Evolutionary conservation across 2,888 invertebrate genomes (phyloP), one percentile per base, ranked within the genome.

Genomic region (Hyalella azteca): DNA sequence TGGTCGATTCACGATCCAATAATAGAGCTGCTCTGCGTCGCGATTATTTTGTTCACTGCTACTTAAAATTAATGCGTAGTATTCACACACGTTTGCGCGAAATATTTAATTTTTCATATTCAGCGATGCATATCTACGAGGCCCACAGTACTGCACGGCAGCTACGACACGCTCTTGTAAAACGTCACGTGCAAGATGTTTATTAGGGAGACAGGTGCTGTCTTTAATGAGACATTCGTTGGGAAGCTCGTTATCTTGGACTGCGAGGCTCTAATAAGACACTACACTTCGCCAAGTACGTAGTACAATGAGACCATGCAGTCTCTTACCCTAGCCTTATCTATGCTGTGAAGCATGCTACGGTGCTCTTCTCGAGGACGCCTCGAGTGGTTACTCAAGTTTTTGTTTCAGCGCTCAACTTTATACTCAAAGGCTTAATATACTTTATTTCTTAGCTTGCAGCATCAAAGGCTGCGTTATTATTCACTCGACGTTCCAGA

Each of bases 221-320:
- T 36, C 66, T 36, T 66, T 66, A 66, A 66, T 66, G 66, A 66
- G 66, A 29, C 66, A 66, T 66, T 66, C 36, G 66, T 66, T 66
- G 36, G n/a, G 19, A 5, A 36, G 29, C 66, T 66, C 66, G 39
- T 66, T 66, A 66, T 66, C 36, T 22, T 66, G 36, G 36, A 66
- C 66, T 36, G 36, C 36, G n/a, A n/a, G 66, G 13, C n/a, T 5
- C 19, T 66, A 66, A 66, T 66, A 36, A 66, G 66, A 15, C 39
- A 36, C 66, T 66, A 9, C 66, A 36, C 2, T 19, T 19, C 39
- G 11, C 5, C 29, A 59, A n/a, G n/a, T n/a, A n/a, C n/a, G 13
- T 26, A 26, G 26, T 29, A 59, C 26, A n/a, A n/a, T 49, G 7
- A n/a, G 22, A 26, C 59, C 15, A 26, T 59, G 54, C 22, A 29